Conservation (phyloP, 1,140 invertebrate species). For the Prorops nasuta region DNA sequence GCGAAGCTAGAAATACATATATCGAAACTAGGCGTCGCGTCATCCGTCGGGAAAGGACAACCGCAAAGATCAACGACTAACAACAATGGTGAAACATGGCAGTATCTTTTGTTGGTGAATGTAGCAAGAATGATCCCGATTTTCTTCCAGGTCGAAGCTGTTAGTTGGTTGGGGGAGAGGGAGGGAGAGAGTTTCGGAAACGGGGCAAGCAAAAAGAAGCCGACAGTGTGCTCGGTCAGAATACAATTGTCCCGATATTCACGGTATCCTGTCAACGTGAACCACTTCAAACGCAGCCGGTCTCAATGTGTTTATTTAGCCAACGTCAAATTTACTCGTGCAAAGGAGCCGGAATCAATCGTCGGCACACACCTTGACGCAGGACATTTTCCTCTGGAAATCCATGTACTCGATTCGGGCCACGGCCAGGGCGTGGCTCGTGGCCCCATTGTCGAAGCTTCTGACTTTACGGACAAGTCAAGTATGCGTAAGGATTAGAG, state of each 20-base stretch:
- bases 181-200: constrained; percentile 12
- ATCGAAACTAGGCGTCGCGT: background rate
- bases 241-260: constrained; percentile 32
- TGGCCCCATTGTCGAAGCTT: constrained; percentile 19
- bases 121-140: constrained; percentile 25
- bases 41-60: background rate
- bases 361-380: background rate
- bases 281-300: constrained; percentile 54
- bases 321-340: constrained; percentile 54
- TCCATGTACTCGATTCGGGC: background rate
- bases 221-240: constrained; percentile 28
- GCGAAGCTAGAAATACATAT: background rate
- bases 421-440: constrained; percentile 43
- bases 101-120: background rate
- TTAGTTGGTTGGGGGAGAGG: background rate
- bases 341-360: constrained; percentile 6
- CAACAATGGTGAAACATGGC: background rate
- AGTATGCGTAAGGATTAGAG: background rate
- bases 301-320: constrained; percentile 55
- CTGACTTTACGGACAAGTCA: background rate
- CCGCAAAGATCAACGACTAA: background rate
- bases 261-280: constrained; percentile 39
- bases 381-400: background rate
- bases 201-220: constrained; percentile 29
- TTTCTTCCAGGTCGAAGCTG: constrained; percentile 8